Percentiles rank a stretch among this genome's conserved stretches.
Evolutionary conservation across 2,113 vertebrate species (phyloP).

Genomic region (Pica pica): DNA sequence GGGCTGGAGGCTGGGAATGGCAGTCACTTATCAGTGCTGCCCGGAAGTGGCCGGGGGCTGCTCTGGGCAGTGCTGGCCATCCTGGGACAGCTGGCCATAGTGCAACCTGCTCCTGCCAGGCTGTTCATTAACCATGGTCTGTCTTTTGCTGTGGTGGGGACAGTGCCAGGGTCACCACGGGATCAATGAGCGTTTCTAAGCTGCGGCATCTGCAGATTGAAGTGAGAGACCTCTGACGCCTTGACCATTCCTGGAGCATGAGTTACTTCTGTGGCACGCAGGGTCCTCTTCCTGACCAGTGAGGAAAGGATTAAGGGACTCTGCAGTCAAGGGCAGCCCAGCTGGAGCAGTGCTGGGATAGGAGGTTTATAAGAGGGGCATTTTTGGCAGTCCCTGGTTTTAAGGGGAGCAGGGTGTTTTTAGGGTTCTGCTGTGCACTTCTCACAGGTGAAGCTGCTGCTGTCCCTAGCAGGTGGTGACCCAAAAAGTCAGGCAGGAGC

Average conservation of each 20-base stretch:
- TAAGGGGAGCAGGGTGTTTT: neutral
- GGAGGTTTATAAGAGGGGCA: neutral
- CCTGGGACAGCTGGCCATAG: neutral
- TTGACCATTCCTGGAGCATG: neutral
- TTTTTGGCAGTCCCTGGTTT: neutral
- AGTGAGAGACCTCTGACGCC: neutral
- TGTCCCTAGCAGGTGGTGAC: neutral
- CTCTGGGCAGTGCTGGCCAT: neutral
- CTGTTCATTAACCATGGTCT: neutral
- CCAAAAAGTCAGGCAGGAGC: neutral
- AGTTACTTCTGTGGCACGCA: neutral
- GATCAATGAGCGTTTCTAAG: rapidly evolving
- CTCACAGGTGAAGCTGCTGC: neutral
- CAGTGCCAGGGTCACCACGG: neutral
- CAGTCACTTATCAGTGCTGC: neutral
- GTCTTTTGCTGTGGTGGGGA: neutral
- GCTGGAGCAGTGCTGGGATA: neutral
- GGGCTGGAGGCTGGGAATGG: neutral
- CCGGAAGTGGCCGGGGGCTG: neutral
- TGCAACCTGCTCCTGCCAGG: neutral
- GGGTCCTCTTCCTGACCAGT: neutral
- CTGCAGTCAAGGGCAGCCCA: neutral
- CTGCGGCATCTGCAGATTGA: neutral
- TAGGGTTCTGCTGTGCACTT: neutral
- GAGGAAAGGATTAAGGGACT: neutral